Percentiles rank a stretch among this genome's conserved stretches.
These are phyloP conservation scores for Sylvia atricapilla DNA, from an alignment of 2,113 vertebrate species.

Conservation along the genomic window DNA sequence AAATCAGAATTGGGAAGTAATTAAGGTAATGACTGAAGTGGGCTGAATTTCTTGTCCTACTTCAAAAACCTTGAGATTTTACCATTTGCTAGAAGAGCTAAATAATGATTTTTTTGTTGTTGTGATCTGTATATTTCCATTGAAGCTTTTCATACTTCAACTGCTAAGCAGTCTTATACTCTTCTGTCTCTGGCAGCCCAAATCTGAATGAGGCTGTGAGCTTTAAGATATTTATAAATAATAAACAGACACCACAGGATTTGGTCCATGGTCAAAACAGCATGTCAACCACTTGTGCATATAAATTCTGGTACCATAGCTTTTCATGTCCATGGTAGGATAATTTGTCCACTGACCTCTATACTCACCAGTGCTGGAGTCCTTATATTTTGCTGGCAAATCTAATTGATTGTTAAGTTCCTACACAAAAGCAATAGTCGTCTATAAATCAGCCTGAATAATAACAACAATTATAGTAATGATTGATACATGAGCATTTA, in stretches of 20 bases:
- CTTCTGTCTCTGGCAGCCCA: neutral
- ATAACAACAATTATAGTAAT: slow-evolving; percentile 35
- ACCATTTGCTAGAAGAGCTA: neutral
- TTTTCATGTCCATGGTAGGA: neutral
- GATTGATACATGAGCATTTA: slow-evolving; percentile 26
- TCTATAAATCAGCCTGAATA: slow-evolving; percentile 35
- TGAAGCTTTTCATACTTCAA: neutral
- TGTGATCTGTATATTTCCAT: neutral
- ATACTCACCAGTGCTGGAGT: neutral
- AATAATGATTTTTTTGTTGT: neutral
- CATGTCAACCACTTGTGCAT: neutral
- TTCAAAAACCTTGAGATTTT: neutral
- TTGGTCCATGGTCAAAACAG: neutral
- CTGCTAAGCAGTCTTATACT: neutral
- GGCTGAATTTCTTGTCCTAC: neutral
- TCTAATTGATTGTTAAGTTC: slow-evolving; percentile 2
- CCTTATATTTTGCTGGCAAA: neutral
- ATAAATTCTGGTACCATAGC: neutral
- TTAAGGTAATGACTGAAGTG: neutral
- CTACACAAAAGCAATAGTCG: neutral
- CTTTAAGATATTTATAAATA: neutral
- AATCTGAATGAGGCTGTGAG: neutral
- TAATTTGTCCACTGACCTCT: neutral
- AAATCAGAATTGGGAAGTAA: neutral
- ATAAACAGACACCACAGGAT: neutral